These are phyloP conservation scores for Erpobdella octoculata DNA, from an alignment of 2,888 invertebrate species.

Conservation along the genomic window DNA sequence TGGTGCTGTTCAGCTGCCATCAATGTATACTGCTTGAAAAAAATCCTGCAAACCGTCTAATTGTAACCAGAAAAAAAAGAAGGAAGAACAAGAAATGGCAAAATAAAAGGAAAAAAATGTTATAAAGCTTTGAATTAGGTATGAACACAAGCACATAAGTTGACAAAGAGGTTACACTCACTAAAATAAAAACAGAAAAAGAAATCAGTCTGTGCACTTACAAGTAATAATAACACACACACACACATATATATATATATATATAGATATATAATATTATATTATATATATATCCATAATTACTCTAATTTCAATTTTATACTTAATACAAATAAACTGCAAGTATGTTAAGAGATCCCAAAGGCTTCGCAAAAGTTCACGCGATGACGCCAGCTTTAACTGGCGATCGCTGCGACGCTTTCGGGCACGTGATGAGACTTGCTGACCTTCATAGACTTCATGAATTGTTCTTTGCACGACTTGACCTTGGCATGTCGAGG, in stretches of 20 bases:
- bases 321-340: slow-evolving; percentile 20
- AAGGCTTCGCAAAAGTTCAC: slow-evolving; percentile 4
- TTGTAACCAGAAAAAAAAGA: not conserved
- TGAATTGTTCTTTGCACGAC: slow-evolving; percentile 28
- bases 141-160: not conserved
- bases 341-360: slow-evolving; percentile 25
- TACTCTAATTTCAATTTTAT: not conserved
- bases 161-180: slow-evolving; percentile 2
- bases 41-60: slow-evolving; percentile 2
- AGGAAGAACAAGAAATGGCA: too few species aligned
- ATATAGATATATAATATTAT: too few species aligned
- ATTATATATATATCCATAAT: slow-evolving; percentile 9
- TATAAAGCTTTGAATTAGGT: slow-evolving; percentile 5
- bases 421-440: slow-evolving; percentile 17
- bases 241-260: too few species aligned
- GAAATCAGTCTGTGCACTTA: not conserved
- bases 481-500: slow-evolving; percentile 25
- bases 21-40: slow-evolving; percentile 8
- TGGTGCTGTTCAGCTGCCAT: slow-evolving; percentile 6
- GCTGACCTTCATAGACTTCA: slow-evolving; percentile 14
- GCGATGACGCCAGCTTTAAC: slow-evolving; percentile 10
- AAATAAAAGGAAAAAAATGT: not conserved
- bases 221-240: not conserved
- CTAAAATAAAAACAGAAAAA: too few species aligned
- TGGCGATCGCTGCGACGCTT: slow-evolving; percentile 25